phyloP scores from a whole-genome alignment of 2,888 invertebrate genomes.

The Halocaridina rubra region DNA sequence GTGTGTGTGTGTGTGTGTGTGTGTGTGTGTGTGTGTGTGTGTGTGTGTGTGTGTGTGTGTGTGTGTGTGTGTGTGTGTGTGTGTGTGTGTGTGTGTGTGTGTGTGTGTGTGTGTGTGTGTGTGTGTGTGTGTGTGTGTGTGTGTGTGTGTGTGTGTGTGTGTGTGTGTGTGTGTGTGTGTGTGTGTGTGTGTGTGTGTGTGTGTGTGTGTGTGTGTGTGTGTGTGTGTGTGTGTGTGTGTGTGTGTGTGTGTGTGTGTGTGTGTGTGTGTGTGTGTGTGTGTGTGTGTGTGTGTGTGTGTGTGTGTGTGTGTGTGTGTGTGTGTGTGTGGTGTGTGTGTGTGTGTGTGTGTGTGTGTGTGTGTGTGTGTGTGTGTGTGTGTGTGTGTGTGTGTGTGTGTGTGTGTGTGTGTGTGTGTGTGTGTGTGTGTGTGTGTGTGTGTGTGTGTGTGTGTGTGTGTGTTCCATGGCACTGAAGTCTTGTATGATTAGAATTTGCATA shows the following conservation, averaged over 20 bases:
- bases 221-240: neutral
- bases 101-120: neutral
- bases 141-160: no score
- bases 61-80: neutral
- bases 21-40: neutral
- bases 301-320: neutral
- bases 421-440: neutral
- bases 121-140: no score
- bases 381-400: neutral
- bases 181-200: no score
- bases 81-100: neutral
- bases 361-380: no score
- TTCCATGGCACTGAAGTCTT: no score
- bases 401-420: neutral
- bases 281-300: neutral
- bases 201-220: no score
- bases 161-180: no score
- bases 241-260: neutral
- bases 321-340: no score
- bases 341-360: neutral
- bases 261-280: neutral
- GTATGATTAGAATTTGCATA: no score
- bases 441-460: constrained; percentile 20
- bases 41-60: neutral
- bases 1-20: neutral